Conservation (phyloP, 2,888 invertebrate species). For the Philonicus albiceps region DNA sequence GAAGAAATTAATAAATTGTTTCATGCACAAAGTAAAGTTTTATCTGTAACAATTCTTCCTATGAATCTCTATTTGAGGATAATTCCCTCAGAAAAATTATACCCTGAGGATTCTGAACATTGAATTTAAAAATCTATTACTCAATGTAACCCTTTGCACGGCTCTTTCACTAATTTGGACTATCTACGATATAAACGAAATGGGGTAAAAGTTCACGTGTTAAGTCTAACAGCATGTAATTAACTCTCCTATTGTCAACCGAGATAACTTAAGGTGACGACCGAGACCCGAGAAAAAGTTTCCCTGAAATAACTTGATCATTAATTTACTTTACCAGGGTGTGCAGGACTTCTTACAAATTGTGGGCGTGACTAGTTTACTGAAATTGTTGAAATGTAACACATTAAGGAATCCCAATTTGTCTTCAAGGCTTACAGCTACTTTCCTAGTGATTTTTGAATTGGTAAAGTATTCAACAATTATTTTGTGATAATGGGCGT, state of each 20-base stretch:
- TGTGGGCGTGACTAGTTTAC: conserved; percentile 23
- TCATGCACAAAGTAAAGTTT: neutral
- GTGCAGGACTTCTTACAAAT: conserved; percentile 1
- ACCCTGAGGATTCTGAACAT: conserved; percentile 6
- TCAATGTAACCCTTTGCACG: neutral
- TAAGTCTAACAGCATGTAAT: conserved; percentile 27
- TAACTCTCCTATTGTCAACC: conserved; percentile 23
- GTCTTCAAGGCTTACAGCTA: too few species aligned
- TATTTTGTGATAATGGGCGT: too few species aligned
- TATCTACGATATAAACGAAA: neutral
- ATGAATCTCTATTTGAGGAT: neutral
- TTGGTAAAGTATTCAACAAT: too few species aligned
- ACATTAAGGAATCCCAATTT: neutral
- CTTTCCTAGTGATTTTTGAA: too few species aligned
- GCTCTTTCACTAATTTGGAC: neutral
- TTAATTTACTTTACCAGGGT: conserved; percentile 26
- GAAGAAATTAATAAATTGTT: neutral
- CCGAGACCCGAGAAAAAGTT: conserved; percentile 7
- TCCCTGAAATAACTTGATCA: conserved; percentile 29
- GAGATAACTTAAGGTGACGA: conserved; percentile 32
- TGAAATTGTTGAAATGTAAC: neutral
- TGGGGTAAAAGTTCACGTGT: neutral
- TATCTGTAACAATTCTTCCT: neutral
- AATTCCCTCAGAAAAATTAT: neutral
- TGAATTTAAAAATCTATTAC: conserved; percentile 15